Evolutionary conservation across 2,888 invertebrate species (phyloP), one percentile per base, ranked within the genome.

Genomic region (Dryocosmus kuriphilus): DNA sequence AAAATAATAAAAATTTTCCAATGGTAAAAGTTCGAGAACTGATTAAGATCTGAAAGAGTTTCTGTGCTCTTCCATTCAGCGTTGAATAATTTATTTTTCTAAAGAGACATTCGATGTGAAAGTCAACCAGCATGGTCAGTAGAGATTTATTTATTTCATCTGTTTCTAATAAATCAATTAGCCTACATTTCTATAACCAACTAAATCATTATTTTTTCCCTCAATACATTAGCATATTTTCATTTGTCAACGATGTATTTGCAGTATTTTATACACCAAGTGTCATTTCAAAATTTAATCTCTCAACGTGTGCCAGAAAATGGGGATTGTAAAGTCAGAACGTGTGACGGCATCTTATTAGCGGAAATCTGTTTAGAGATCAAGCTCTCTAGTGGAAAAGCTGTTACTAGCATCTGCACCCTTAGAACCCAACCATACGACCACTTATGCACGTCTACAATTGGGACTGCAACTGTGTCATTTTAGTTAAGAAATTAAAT

Each of bases 401-500:
- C 11, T 35, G 11, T 14, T 14, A 16, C n/a, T 55, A n/a, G 9
- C 22, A 55, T n/a, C 51, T 55, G 51, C 51, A 55, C n/a, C 51
- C n/a, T 55, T 55, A 55, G n/a, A 22, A 55, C 7, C 8, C 51
- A 55, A n/a, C 51, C 8, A 55, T n/a, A 8, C 5, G 9, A 51
- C 8, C n/a, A 5, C 51, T 0, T 8, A 32, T 38, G 41, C 6
- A 32, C 5, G 65, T 4, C 35, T n/a, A 38, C 24, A 30, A 51
- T n/a, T 51, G 30, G 30, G 24, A 60, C 27, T 63, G 65, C 79
- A 78, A 73, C 75, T 74, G 79, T 60, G 67, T 77, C 75, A 71
- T 79, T 76, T 75, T 57, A 75, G 51, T 41, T n/a, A n/a, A n/a
- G n/a, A n/a, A n/a, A n/a, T n/a, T n/a, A n/a, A n/a, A n/a, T n/a